phyloP scores from a whole-genome alignment of 2,113 vertebrate genomes.

The Archilochus colubris region DNA sequence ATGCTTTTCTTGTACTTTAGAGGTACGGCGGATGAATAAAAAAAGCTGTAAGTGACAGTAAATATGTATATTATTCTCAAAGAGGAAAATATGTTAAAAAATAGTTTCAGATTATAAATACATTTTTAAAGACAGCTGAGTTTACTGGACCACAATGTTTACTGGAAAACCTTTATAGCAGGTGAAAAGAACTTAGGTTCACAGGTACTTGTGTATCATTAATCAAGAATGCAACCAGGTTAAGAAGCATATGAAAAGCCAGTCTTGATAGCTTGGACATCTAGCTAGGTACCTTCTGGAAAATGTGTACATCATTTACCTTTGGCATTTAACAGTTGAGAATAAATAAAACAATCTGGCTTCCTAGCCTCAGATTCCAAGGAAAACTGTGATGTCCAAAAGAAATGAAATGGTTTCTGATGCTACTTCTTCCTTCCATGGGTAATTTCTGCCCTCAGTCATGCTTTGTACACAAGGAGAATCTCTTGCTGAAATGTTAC shows the following conservation, averaged over 20 bases:
- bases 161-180: not conserved
- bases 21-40: not conserved
- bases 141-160: not conserved
- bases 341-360: not conserved
- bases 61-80: not conserved
- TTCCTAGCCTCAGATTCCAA: not conserved
- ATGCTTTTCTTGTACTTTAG: not conserved
- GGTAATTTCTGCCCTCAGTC: not conserved
- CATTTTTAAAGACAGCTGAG: not conserved
- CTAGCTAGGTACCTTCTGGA: not conserved
- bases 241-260: not conserved
- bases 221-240: not conserved
- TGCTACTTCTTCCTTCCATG: accelerated
- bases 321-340: not conserved
- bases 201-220: not conserved
- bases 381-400: not conserved
- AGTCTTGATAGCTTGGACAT: not conserved
- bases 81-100: not conserved
- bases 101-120: not conserved
- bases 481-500: not conserved
- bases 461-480: not conserved
- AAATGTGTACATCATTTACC: not conserved
- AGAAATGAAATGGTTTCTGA: not conserved
- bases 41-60: accelerated
- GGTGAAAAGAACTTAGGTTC: not conserved